Evolutionary conservation across 1,140 invertebrate species (phyloP).

Genomic region (Lepidurus apus): DNA sequence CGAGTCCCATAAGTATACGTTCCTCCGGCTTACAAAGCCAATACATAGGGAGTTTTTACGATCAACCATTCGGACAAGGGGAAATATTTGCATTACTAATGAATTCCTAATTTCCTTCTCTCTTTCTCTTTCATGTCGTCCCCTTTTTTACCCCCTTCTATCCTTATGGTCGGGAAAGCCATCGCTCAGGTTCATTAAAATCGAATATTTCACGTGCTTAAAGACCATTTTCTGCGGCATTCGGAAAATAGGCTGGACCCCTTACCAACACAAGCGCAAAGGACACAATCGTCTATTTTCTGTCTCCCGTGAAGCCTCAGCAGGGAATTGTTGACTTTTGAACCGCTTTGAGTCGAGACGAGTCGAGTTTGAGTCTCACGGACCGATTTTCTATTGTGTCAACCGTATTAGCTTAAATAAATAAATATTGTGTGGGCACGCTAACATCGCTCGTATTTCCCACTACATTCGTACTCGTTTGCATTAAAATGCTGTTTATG

Average conservation of each 20-base stretch:
- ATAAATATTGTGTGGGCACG: not conserved
- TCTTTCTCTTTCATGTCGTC: not conserved
- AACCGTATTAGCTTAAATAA: slow-evolving; percentile 9
- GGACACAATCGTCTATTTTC: not conserved
- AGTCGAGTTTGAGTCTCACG: too few relatives aligned
- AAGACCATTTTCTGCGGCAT: not conserved
- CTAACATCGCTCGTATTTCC: too few relatives aligned
- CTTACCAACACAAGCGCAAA: not conserved
- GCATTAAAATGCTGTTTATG: not conserved
- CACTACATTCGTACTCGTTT: not conserved
- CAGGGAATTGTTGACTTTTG: not conserved
- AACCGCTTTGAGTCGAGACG: not conserved
- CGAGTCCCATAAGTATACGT: too few relatives aligned
- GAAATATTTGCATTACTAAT: slow-evolving; percentile 14
- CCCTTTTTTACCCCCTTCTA: not conserved
- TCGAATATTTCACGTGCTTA: slow-evolving; percentile 18
- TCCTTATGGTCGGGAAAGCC: not conserved
- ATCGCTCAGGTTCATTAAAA: slow-evolving; percentile 9
- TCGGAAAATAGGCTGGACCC: too few relatives aligned
- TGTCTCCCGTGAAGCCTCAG: not conserved
- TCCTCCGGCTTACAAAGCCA: not conserved
- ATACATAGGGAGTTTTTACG: not conserved
- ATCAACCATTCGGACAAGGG: not conserved
- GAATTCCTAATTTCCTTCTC: not conserved
- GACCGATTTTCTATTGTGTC: not conserved